Evolutionary conservation across 2,797 vertebrate genomes (phyloP).

Genomic region (Brachyalestes nurse): DNA sequence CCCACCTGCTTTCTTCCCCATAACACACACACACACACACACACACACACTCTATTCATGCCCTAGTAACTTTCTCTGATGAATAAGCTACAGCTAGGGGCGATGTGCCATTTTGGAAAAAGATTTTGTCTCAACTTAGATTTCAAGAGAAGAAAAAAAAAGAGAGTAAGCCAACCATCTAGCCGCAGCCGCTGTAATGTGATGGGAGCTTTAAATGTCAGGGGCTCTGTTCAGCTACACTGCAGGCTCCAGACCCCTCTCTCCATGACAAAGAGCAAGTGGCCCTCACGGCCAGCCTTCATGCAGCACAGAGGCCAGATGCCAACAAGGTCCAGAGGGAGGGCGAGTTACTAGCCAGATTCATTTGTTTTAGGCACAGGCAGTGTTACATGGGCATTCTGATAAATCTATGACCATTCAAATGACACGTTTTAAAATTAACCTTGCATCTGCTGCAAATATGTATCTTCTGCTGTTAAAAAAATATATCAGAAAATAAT

Average conservation of each 20-base stretch:
- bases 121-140: conserved; percentile 41
- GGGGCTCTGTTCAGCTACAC: conserved; percentile 40
- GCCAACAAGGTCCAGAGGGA: background rate
- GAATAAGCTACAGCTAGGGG: conserved; percentile 53
- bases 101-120: conserved; percentile 50
- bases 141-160: conserved; percentile 7
- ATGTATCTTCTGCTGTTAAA: too few species aligned
- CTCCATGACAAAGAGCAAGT: conserved; percentile 52
- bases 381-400: background rate
- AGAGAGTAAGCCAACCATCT: conserved; percentile 26
- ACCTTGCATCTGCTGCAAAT: too few species aligned
- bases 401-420: background rate
- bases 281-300: conserved; percentile 29
- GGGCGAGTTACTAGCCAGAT: background rate
- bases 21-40: conserved; percentile 2
- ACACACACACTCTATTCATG: conserved; percentile 33
- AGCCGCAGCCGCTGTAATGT: conserved; percentile 34
- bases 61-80: conserved; percentile 58
- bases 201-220: conserved; percentile 56
- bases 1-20: background rate
- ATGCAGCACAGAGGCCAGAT: conserved; percentile 10
- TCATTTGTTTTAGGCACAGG: too few species aligned
- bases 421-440: too few species aligned
- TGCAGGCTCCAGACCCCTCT: conserved; percentile 33
- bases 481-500: too few species aligned